phyloP scores from a whole-genome alignment of 2,888 invertebrate genomes.

The Argyresthia albistria region DNA sequence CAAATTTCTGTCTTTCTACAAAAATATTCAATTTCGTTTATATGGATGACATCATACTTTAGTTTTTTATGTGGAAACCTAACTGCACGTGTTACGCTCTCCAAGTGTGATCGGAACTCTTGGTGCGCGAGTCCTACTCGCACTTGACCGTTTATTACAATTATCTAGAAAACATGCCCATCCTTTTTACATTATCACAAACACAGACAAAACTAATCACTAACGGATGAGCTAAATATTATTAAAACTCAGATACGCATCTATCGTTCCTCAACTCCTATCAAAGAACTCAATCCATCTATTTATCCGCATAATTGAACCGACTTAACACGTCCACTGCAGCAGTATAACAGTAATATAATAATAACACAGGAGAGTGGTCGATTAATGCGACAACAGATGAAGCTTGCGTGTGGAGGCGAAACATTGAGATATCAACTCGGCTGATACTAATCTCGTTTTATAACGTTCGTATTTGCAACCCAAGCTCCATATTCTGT shows the following conservation, averaged over 20 bases:
- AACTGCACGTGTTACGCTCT: no score
- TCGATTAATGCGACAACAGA: neutral
- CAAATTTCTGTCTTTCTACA: no score
- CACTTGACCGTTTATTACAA: no score
- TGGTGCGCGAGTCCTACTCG: no score
- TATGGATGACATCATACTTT: no score
- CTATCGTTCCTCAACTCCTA: no score
- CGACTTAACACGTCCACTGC: neutral
- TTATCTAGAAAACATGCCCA: neutral
- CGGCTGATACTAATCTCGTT: neutral
- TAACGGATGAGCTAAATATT: no score
- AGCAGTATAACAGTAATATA: neutral
- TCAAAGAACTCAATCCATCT: neutral
- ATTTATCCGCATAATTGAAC: neutral
- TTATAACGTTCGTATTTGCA: constrained; percentile 19
- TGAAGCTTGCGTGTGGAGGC: neutral
- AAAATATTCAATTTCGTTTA: no score
- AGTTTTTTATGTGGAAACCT: no score
- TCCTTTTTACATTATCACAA: neutral
- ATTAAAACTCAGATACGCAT: no score
- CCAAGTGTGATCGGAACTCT: no score
- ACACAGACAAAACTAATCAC: no score
- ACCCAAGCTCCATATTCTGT: neutral
- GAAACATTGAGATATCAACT: constrained; percentile 2
- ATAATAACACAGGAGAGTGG: neutral